These are phyloP conservation scores for Antigone vipio DNA, from an alignment of 2,113 vertebrate species.

Conservation along the genomic window DNA sequence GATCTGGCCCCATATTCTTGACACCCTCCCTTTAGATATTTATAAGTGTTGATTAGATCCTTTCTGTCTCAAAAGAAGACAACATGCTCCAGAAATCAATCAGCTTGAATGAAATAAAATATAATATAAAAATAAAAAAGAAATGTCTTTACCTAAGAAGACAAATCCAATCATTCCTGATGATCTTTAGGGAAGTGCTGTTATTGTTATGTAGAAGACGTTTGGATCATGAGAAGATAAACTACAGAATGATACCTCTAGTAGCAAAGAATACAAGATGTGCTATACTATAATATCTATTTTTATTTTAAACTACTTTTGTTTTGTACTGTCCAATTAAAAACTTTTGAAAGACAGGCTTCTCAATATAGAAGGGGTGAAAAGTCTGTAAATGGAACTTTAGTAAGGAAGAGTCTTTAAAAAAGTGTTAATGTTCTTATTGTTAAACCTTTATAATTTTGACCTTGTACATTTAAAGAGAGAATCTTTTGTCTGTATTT, in stretches of 20 bases:
- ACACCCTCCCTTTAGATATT: too few species aligned
- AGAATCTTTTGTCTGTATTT: not conserved
- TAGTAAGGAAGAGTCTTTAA: not conserved
- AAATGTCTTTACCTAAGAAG: not conserved
- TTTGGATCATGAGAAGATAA: not conserved
- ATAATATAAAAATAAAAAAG: not conserved
- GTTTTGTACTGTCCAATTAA: not conserved
- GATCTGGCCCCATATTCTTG: too few species aligned
- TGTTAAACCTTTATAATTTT: not conserved
- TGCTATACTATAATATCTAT: not conserved
- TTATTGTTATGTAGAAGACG: not conserved
- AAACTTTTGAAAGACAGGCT: not conserved
- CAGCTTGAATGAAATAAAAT: not conserved
- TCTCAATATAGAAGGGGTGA: not conserved
- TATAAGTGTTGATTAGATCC: too few species aligned
- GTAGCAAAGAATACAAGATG: not conserved
- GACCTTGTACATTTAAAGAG: not conserved
- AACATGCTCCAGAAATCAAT: fast-evolving
- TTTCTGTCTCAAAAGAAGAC: not conserved
- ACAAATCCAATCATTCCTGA: not conserved
- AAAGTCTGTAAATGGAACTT: not conserved
- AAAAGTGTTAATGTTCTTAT: not conserved
- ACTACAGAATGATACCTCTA: not conserved
- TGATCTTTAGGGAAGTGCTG: not conserved
- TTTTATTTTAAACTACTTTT: not conserved